These are phyloP conservation scores for Picus viridis DNA, from an alignment of 2,797 vertebrate species.

Conservation along the genomic window DNA sequence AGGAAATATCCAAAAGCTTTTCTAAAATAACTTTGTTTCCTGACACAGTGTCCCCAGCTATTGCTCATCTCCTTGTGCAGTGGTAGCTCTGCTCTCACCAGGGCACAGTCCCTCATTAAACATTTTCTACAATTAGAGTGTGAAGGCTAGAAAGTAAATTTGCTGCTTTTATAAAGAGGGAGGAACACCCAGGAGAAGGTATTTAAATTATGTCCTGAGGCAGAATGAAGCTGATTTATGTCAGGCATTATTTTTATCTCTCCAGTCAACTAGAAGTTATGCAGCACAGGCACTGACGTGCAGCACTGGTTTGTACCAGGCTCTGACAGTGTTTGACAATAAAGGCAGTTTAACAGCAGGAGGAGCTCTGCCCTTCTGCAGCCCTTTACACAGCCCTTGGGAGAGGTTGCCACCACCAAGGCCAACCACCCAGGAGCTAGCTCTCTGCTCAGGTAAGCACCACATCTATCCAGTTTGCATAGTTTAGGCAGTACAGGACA, in stretches of 20 bases:
- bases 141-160: slow-evolving; percentile 8
- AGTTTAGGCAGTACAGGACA: background rate
- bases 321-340: rapidly evolving
- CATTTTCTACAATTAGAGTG: background rate
- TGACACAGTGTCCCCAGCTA: background rate
- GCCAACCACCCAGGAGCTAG: background rate
- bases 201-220: slow-evolving; percentile 42
- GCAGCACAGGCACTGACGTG: slow-evolving; percentile 20
- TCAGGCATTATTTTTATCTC: slow-evolving; percentile 75
- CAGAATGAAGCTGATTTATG: slow-evolving; percentile 67
- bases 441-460: background rate
- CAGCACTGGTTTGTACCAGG: background rate
- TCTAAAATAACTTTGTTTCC: background rate
- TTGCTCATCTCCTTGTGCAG: background rate
- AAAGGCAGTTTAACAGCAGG: background rate
- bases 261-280: slow-evolving; percentile 68
- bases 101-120: background rate
- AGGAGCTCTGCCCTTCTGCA: background rate
- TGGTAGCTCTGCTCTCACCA: background rate
- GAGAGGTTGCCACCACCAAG: background rate
- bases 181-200: slow-evolving; percentile 46
- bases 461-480: background rate
- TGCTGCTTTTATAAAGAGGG: background rate
- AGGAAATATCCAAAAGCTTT: background rate
- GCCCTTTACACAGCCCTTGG: background rate